phyloP scores from a whole-genome alignment of 2,888 invertebrate species.

The Diarsia rubi region DNA sequence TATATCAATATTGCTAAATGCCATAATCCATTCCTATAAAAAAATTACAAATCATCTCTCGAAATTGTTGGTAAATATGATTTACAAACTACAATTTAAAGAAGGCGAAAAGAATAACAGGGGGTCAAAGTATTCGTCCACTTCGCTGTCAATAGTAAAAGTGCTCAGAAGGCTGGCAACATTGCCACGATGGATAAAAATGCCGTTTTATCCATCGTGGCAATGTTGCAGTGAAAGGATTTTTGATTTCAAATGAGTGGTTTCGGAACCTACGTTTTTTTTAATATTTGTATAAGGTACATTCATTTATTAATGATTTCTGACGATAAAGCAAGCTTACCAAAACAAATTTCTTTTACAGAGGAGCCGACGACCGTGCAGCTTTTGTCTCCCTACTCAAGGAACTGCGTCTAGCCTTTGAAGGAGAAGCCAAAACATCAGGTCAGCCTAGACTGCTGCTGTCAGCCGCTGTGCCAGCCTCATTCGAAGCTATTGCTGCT shows the following conservation, averaged over 20 bases:
- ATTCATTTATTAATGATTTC: background rate
- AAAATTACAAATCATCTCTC: background rate
- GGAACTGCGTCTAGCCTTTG: constrained; percentile 97
- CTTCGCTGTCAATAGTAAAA: too few species aligned
- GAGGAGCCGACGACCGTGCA: constrained; percentile 96
- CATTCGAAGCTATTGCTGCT: constrained; percentile 97
- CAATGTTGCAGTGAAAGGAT: too few species aligned
- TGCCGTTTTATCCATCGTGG: too few species aligned
- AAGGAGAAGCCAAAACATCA: constrained; percentile 97
- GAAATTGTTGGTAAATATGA: too few species aligned
- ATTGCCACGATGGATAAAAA: too few species aligned
- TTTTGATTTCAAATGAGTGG: background rate
- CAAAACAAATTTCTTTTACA: constrained; percentile 67
- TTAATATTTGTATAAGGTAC: background rate
- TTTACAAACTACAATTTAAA: too few species aligned
- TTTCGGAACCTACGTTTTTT: background rate
- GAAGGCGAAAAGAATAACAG: too few species aligned
- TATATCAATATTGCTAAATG: background rate
- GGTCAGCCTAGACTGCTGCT: constrained; percentile 95
- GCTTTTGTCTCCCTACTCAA: constrained; percentile 96
- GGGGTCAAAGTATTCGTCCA: too few species aligned
- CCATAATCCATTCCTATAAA: background rate
- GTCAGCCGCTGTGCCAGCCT: constrained; percentile 97
- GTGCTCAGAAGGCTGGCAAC: too few species aligned
- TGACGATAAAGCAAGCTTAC: background rate